These are phyloP conservation scores for Okapia johnstoni DNA, from an alignment of 2,113 vertebrate species.

Conservation along the genomic window DNA sequence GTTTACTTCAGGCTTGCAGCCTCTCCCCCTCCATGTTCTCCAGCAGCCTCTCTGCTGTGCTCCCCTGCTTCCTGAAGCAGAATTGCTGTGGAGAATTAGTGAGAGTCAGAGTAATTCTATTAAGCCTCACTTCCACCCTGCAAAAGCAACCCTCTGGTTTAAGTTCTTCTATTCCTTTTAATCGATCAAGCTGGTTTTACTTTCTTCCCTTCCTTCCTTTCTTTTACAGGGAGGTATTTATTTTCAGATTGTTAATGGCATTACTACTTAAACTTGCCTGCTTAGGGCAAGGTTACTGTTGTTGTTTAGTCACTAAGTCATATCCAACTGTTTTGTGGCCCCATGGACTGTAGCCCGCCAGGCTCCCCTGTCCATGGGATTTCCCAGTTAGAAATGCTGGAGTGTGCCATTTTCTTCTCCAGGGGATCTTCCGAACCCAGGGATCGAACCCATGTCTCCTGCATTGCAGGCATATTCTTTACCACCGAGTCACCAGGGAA, in stretches of 20 bases:
- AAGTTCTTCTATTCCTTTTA: neutral
- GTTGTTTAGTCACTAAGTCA: neutral
- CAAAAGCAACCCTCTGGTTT: neutral
- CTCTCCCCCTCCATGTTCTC: neutral
- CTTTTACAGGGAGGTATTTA: neutral
- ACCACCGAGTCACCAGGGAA: neutral
- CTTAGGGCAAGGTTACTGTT: neutral
- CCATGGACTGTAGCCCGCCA: neutral
- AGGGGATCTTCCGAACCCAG: neutral
- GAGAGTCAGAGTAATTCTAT: neutral
- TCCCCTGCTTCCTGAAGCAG: neutral
- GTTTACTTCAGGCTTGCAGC: conserved; percentile 6
- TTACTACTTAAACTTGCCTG: neutral
- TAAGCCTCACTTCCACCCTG: neutral
- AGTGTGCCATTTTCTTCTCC: neutral
- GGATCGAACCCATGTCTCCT: neutral
- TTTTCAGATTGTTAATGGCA: neutral
- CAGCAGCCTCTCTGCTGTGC: neutral
- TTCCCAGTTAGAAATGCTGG: neutral
- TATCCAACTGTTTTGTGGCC: neutral
- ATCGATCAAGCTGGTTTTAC: neutral
- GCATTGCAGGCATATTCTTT: neutral
- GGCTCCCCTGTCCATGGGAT: neutral
- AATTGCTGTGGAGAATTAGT: neutral
- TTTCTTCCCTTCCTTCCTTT: neutral